phyloP scores from a whole-genome alignment of 1,140 invertebrate species.

The Plectrocnemia conspersa region DNA sequence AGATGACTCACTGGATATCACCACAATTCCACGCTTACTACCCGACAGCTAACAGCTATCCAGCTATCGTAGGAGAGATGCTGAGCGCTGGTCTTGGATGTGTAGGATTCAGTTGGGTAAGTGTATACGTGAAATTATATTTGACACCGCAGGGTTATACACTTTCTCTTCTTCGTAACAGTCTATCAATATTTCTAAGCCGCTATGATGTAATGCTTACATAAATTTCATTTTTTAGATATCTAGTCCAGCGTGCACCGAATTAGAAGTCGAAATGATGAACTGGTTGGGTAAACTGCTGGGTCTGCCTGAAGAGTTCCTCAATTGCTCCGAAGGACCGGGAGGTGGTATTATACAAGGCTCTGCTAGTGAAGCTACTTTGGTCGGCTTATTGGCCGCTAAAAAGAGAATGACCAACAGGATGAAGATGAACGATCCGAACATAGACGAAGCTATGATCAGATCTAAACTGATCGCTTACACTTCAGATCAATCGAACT shows the following conservation, averaged over 20 bases:
- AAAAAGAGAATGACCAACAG: conserved; percentile 66
- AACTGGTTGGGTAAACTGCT: conserved; percentile 93
- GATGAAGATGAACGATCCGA: conserved; percentile 55
- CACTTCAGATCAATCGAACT: conserved; percentile 85
- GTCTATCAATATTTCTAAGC: not conserved
- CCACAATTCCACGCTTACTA: conserved; percentile 94
- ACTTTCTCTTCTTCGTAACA: not conserved
- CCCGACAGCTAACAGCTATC: conserved; percentile 67
- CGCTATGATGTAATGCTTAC: too few species aligned
- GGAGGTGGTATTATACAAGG: conserved; percentile 90
- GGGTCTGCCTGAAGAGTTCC: conserved; percentile 76
- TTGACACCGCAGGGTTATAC: not conserved
- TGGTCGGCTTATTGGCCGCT: conserved; percentile 78
- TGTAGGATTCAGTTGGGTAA: conserved; percentile 91
- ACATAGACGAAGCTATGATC: conserved; percentile 58
- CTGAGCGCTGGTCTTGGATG: conserved; percentile 75
- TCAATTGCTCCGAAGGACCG: conserved; percentile 66
- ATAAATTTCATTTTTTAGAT: conserved; percentile 55
- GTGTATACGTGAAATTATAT: not conserved
- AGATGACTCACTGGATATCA: conserved; percentile 94
- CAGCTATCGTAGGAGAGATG: conserved; percentile 84
- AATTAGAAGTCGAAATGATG: conserved; percentile 89
- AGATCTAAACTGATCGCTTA: conserved; percentile 79
- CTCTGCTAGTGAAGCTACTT: conserved; percentile 86
- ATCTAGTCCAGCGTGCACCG: conserved; percentile 88